Evolutionary conservation across 2,888 invertebrate genomes (phyloP).

Genomic region (Tuberolachnus salignus): DNA sequence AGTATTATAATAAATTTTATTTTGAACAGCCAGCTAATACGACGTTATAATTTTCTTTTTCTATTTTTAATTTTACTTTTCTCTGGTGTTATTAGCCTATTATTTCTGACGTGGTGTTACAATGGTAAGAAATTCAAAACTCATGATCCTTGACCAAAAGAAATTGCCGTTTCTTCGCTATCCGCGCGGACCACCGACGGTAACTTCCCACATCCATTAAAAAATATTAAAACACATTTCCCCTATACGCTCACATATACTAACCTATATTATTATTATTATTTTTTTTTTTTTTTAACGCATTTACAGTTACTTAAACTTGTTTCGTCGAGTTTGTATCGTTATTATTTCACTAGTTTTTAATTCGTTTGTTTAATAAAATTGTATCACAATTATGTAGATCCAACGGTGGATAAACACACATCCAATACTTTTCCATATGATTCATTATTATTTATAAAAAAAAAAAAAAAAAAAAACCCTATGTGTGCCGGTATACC

Average conservation of each 20-base stretch:
- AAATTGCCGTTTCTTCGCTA: constrained; percentile 14
- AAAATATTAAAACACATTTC: constrained; percentile 36
- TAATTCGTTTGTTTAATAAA: constrained; percentile 30
- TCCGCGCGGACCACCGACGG: neutral
- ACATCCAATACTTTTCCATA: no score
- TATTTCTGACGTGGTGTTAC: constrained; percentile 8
- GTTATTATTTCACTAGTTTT: constrained; percentile 1
- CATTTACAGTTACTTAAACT: constrained; percentile 41
- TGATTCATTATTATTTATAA: no score
- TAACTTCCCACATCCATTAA: constrained; percentile 41
- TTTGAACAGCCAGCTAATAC: neutral
- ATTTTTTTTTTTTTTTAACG: neutral
- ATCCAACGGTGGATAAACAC: no score
- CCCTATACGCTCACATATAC: neutral
- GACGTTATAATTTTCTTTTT: neutral
- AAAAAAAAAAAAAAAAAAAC: neutral
- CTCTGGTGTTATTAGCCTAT: constrained; percentile 13
- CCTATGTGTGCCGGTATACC: neutral
- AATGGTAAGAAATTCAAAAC: neutral
- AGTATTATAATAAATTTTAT: no score
- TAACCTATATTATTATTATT: neutral
- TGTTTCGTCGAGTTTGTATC: constrained; percentile 10
- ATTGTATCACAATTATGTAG: no score
- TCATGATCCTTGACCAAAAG: constrained; percentile 29
- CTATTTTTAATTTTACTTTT: constrained; percentile 7